These are phyloP conservation scores for Pelodytes ibericus DNA, from an alignment of 2,797 vertebrate genomes.

Conservation along the genomic window DNA sequence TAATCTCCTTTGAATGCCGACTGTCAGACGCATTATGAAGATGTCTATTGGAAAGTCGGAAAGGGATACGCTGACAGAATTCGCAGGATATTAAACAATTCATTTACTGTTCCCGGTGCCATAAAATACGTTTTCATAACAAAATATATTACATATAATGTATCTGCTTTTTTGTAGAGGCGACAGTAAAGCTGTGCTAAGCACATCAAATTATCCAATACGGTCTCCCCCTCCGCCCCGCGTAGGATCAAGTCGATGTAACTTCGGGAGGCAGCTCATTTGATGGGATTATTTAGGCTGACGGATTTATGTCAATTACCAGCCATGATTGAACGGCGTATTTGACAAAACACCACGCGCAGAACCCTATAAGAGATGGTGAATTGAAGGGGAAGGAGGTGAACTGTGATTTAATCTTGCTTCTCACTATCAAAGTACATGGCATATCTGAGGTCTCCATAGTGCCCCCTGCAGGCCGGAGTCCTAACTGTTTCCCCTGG, in stretches of 20 bases:
- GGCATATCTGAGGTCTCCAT: too few relatives aligned
- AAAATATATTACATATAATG: constrained; percentile 18
- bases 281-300: background rate
- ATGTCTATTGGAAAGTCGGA: background rate
- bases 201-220: constrained; percentile 17
- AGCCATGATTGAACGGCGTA: background rate
- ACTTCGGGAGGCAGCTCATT: background rate
- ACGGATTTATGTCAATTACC: background rate
- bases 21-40: constrained; percentile 20
- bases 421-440: too few relatives aligned
- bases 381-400: too few relatives aligned
- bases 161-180: background rate
- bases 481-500: too few relatives aligned
- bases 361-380: too few relatives aligned
- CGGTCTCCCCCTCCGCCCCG: background rate
- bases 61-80: constrained; percentile 5
- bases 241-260: background rate
- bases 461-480: too few relatives aligned
- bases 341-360: background rate
- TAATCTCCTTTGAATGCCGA: constrained; percentile 17
- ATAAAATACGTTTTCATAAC: constrained; percentile 5
- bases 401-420: too few relatives aligned
- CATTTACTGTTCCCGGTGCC: background rate
- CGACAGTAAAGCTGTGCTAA: background rate
- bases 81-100: constrained; percentile 1